phyloP scores from a whole-genome alignment of 2,888 invertebrate species.

The Pseudococcus jackbeardsleyi region DNA sequence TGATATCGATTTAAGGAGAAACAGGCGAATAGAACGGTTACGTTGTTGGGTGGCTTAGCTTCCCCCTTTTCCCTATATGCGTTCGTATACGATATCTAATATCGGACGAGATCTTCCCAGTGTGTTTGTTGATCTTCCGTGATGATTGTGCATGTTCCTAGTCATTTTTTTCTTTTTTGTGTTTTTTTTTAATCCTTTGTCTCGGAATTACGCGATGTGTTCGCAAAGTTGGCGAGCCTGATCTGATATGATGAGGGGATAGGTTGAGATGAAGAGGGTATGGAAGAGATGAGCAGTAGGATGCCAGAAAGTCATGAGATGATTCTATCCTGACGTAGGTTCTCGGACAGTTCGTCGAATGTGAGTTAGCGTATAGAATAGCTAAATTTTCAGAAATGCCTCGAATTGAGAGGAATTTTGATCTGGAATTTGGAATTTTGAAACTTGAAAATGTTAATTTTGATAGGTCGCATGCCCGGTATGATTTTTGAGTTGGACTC shows the following conservation, averaged over 20 bases:
- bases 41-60: not conserved
- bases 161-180: conserved; percentile 1
- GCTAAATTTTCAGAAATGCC: not conserved
- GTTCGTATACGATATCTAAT: not conserved
- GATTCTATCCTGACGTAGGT: not conserved
- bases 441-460: not conserved
- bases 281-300: not conserved
- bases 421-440: not conserved
- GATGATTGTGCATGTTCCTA: conserved; percentile 8
- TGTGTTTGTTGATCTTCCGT: conserved; percentile 3
- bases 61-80: not conserved
- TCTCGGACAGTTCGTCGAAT: conserved; percentile 14
- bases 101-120: conserved; percentile 13
- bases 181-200: not conserved
- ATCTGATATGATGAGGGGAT: not conserved
- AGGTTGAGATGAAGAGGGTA: not conserved
- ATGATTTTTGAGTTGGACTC: not conserved
- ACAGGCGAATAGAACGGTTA: not conserved
- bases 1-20: not conserved
- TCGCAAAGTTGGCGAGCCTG: not conserved
- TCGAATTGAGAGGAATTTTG: not conserved
- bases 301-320: not conserved
- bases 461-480: not conserved
- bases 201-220: not conserved
- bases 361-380: not conserved